These are phyloP conservation scores for Aphaenogaster floridana DNA, from an alignment of 1,140 invertebrate species.

Conservation along the genomic window DNA sequence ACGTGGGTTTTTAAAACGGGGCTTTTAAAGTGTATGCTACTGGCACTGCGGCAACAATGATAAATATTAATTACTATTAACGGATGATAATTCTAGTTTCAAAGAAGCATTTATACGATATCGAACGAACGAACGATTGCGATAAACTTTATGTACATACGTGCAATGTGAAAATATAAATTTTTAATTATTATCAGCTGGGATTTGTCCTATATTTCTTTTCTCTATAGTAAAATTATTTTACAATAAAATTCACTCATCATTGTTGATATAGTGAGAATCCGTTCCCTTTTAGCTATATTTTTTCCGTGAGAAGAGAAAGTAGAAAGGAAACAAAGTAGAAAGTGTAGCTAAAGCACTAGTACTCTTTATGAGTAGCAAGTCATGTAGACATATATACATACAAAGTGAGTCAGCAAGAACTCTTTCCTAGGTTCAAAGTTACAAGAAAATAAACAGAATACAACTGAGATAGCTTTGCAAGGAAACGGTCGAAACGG, in stretches of 20 bases:
- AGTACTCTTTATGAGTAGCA: conserved; percentile 15
- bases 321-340: conserved; percentile 45
- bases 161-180: conserved; percentile 40
- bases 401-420: neutral
- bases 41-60: neutral
- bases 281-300: neutral
- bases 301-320: conserved; percentile 19
- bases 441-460: neutral
- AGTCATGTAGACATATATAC: neutral
- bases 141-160: conserved; percentile 30
- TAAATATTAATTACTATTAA: conserved; percentile 28
- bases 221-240: neutral
- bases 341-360: conserved; percentile 41
- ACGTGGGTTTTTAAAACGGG: conserved; percentile 9
- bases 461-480: neutral
- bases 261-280: conserved; percentile 19
- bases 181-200: conserved; percentile 45
- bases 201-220: neutral
- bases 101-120: conserved; percentile 24
- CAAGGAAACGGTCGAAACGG: neutral
- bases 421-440: conserved; percentile 2
- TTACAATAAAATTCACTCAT: neutral
- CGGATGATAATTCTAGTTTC: conserved; percentile 19
- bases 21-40: conserved; percentile 8
- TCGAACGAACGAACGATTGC: neutral